Percentiles rank a stretch among this genome's conserved stretches.
phyloP scores from a whole-genome alignment of 2,797 vertebrate genomes.

The Darevskia nairensis region DNA sequence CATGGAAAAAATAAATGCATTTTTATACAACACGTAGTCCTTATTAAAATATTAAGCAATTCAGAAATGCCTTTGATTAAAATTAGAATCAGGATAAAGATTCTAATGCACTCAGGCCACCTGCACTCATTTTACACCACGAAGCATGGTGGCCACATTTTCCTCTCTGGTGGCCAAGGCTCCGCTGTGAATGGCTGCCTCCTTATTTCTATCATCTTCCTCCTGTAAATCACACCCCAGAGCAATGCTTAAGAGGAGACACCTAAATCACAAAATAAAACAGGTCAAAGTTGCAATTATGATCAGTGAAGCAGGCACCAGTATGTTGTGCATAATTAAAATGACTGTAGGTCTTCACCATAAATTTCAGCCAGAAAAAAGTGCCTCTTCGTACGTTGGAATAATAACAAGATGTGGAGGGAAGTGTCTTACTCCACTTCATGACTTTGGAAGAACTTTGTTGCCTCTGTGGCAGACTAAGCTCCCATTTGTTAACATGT shows the following conservation, averaged over 20 bases:
- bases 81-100: fast-evolving
- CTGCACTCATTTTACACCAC: background rate
- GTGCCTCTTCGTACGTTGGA: slow-evolving; percentile 64
- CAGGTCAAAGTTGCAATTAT: slow-evolving; percentile 72
- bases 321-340: slow-evolving; percentile 72
- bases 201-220: slow-evolving; percentile 26
- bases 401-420: slow-evolving; percentile 66
- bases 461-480: slow-evolving; percentile 53
- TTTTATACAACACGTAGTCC: too few species aligned
- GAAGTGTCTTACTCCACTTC: slow-evolving; percentile 57
- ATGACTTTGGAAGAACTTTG: slow-evolving; percentile 75
- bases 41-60: too few species aligned
- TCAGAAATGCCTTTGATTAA: too few species aligned
- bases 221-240: slow-evolving; percentile 63
- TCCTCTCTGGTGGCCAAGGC: slow-evolving; percentile 36
- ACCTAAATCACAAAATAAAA: slow-evolving; percentile 76
- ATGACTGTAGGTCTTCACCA: slow-evolving; percentile 69
- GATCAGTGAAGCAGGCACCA: slow-evolving; percentile 73
- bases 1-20: too few species aligned
- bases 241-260: slow-evolving; percentile 62
- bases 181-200: background rate
- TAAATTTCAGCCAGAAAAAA: slow-evolving; percentile 71
- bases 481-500: slow-evolving; percentile 53
- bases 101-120: background rate
- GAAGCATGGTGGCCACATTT: background rate